Evolutionary conservation across 2,797 vertebrate genomes (phyloP).

Genomic region (Stomatorhinus walkeri): DNA sequence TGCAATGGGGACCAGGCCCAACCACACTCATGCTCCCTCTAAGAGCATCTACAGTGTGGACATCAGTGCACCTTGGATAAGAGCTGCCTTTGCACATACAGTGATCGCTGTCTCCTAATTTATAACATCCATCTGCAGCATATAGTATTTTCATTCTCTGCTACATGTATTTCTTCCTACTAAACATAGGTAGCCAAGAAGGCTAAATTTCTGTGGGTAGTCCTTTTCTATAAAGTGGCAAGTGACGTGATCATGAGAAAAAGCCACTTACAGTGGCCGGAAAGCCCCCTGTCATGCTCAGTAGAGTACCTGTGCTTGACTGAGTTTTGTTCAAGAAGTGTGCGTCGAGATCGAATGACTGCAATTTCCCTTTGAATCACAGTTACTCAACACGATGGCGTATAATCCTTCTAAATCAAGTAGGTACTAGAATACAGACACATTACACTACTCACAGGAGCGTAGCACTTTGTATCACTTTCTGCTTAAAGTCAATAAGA

Average conservation of each 20-base stretch:
- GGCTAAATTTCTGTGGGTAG: not conserved
- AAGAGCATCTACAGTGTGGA: not conserved
- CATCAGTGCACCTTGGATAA: not conserved
- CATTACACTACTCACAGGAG: not conserved
- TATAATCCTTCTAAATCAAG: constrained; percentile 17
- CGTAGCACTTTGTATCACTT: not conserved
- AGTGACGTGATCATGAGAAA: not conserved
- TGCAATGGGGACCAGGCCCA: not conserved
- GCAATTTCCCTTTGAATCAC: not conserved
- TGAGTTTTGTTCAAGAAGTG: not conserved
- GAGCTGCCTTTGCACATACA: not conserved
- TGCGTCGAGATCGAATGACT: not conserved
- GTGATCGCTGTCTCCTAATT: not conserved
- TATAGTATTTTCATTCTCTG: not conserved
- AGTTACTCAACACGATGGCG: not conserved
- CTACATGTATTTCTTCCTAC: not conserved
- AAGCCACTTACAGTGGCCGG: not conserved
- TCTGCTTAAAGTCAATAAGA: not conserved
- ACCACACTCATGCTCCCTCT: not conserved
- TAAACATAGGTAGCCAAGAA: not conserved
- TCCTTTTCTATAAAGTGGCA: not conserved
- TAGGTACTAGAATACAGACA: not conserved
- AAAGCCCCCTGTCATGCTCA: not conserved
- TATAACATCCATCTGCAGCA: not conserved
- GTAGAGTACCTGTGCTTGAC: not conserved